A percentile compares a stretch with the other conserved stretches of the same genome.
phyloP scores from a whole-genome alignment of 2,113 vertebrate species.

The Bostrychus sinensis region DNA sequence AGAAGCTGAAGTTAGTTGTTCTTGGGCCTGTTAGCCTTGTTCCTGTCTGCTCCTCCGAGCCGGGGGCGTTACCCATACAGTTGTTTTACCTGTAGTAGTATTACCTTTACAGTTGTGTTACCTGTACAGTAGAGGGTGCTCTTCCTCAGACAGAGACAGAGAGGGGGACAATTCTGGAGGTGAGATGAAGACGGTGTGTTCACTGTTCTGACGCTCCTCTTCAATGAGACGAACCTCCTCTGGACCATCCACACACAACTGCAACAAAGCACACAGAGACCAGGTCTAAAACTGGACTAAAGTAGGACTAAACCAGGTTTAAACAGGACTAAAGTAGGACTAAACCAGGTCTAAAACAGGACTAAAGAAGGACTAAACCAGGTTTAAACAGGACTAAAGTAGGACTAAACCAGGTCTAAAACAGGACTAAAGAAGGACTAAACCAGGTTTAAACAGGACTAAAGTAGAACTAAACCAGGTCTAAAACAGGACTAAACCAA shows the following conservation, averaged over 20 bases:
- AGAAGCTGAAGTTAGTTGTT: no score
- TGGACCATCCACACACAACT: slow-evolving; percentile 89
- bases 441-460: not conserved
- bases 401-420: not conserved
- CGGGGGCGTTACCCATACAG: no score
- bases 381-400: not conserved
- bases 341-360: not conserved
- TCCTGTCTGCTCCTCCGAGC: no score
- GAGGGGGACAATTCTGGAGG: slow-evolving; percentile 91
- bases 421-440: not conserved
- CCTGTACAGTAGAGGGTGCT: slow-evolving; percentile 92
- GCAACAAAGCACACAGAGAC: slow-evolving; percentile 26
- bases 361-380: not conserved
- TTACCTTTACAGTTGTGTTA: no score
- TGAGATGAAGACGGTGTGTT: slow-evolving; percentile 97
- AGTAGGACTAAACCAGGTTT: not conserved
- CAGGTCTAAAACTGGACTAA: not conserved
- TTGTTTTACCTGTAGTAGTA: not conserved
- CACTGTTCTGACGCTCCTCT: slow-evolving; percentile 95
- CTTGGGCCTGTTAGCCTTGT: no score
- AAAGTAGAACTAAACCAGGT: not conserved
- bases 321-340: not conserved
- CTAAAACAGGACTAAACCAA: not conserved
- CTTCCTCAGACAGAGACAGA: slow-evolving; percentile 88
- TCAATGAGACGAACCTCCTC: slow-evolving; percentile 92